A percentile compares a stretch with the other conserved stretches of the same genome.
Conservation (phyloP, 2,113 vertebrate species). For the Sebastes fasciatus region DNA sequence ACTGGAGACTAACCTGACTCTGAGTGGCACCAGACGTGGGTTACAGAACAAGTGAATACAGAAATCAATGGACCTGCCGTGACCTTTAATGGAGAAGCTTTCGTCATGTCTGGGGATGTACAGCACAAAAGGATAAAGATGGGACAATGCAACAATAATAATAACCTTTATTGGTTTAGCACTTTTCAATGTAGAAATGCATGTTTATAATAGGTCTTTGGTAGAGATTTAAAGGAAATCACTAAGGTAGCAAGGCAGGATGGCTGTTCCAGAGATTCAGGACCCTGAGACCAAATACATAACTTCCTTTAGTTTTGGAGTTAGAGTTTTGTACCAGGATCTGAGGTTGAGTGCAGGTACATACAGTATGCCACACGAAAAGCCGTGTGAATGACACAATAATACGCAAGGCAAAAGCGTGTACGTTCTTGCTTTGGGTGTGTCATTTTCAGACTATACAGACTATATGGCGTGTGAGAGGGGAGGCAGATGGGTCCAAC, state of each 20-base stretch:
- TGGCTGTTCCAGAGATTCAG: not conserved
- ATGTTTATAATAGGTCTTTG: not conserved
- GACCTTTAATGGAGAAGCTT: constrained; percentile 40
- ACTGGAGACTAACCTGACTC: constrained; percentile 41
- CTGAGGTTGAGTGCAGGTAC: not conserved
- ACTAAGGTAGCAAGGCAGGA: not conserved
- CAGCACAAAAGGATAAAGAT: constrained; percentile 7
- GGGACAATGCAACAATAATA: not conserved
- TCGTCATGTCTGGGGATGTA: constrained; percentile 20
- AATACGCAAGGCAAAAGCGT: too few relatives aligned
- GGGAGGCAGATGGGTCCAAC: too few relatives aligned
- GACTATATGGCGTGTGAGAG: too few relatives aligned
- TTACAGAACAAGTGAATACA: constrained; percentile 44
- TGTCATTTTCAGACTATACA: too few relatives aligned
- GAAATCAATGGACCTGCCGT: constrained; percentile 40
- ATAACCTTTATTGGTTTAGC: not conserved
- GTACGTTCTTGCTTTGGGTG: too few relatives aligned
- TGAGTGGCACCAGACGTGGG: constrained; percentile 2
- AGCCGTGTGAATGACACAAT: too few relatives aligned
- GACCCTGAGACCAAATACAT: not conserved
- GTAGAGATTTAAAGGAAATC: not conserved
- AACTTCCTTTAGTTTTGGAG: not conserved
- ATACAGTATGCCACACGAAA: not conserved
- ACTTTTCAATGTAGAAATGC: not conserved
- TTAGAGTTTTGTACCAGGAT: not conserved